Percentiles rank a stretch among this genome's conserved stretches.
Conservation (phyloP, 2,113 vertebrate genomes). For the Fukomys damarensis region DNA sequence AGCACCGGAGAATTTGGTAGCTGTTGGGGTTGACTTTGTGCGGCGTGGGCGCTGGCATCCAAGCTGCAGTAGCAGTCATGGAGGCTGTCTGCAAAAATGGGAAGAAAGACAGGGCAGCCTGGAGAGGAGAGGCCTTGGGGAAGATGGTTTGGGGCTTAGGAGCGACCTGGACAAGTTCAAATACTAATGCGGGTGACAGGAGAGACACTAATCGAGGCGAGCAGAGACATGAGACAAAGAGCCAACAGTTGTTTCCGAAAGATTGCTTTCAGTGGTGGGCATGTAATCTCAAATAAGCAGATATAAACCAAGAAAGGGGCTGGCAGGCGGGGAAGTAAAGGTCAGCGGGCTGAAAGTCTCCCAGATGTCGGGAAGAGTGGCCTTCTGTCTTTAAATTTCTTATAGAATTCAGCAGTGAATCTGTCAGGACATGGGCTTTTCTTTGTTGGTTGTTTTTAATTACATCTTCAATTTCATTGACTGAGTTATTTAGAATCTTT, state of each 20-base stretch:
- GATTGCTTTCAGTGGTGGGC: neutral
- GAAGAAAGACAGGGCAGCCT: neutral
- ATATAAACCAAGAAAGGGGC: neutral
- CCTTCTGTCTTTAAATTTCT: no score
- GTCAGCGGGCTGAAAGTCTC: neutral
- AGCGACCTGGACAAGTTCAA: neutral
- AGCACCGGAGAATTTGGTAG: neutral
- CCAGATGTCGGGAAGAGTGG: neutral
- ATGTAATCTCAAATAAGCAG: neutral
- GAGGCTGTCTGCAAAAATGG: neutral
- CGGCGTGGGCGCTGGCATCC: neutral
- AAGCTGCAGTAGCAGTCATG: neutral
- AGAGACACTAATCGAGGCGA: neutral
- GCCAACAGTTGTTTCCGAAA: neutral
- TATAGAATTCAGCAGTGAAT: no score
- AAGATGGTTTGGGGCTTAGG: neutral
- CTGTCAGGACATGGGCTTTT: no score
- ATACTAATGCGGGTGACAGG: neutral
- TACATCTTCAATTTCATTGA: no score
- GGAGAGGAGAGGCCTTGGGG: neutral
- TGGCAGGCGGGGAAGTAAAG: neutral
- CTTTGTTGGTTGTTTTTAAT: no score
- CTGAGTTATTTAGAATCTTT: no score
- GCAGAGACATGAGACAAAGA: neutral
- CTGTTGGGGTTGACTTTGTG: no score